Evolutionary conservation across 2,113 vertebrate species (phyloP).

Genomic region (Rhinolophus sinicus): DNA sequence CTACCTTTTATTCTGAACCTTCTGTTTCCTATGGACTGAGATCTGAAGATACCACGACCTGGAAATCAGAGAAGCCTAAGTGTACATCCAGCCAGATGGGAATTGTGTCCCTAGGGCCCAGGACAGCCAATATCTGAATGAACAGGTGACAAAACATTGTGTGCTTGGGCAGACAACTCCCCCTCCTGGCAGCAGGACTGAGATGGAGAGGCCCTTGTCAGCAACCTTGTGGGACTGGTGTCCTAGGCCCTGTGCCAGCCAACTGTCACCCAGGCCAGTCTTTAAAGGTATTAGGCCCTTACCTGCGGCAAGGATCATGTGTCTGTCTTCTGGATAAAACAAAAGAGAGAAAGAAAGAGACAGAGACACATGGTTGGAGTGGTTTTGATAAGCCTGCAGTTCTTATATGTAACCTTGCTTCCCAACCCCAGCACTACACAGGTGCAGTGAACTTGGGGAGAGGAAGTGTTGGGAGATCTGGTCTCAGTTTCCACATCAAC

Average conservation of each 20-base stretch:
- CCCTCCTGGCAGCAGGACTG: background rate
- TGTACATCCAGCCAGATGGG: background rate
- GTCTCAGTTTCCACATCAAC: background rate
- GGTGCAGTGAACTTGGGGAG: background rate
- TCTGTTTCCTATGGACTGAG: rapidly evolving
- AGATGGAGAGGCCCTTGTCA: background rate
- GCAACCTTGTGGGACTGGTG: background rate
- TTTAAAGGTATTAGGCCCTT: background rate
- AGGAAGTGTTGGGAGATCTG: background rate
- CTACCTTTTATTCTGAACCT: background rate
- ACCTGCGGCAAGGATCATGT: rapidly evolving
- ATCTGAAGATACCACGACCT: rapidly evolving
- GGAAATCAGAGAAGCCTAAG: slow-evolving; percentile 21
- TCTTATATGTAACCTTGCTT: background rate
- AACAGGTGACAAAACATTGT: background rate
- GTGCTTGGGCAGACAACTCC: background rate
- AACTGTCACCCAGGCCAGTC: background rate
- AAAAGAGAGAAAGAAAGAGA: background rate
- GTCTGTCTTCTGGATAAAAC: slow-evolving; percentile 10
- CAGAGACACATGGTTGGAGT: background rate
- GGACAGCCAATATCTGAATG: background rate
- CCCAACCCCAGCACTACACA: background rate
- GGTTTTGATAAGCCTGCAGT: background rate
- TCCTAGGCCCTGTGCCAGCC: background rate
- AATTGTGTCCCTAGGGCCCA: background rate